A percentile compares a stretch with the other conserved stretches of the same genome.
phyloP scores from a whole-genome alignment of 92 coral and sea anemone genomes.

The Palythoa grandis region DNA sequence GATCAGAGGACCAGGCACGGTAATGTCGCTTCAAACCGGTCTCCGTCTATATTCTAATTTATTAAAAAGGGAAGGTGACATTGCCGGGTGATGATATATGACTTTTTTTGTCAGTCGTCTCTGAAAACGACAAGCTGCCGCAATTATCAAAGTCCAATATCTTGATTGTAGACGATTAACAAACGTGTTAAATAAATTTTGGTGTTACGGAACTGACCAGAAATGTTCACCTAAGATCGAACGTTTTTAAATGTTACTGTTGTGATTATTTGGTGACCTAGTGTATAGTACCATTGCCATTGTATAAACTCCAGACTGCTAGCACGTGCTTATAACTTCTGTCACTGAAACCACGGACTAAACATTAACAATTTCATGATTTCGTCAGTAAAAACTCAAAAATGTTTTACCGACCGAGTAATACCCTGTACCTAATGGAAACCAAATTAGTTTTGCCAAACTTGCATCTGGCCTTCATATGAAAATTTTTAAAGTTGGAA shows the following conservation, averaged over 20 bases:
- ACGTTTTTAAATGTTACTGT: background rate
- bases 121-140: background rate
- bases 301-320: background rate
- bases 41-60: too few relatives aligned
- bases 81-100: too few relatives aligned
- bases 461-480: too few relatives aligned
- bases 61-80: too few relatives aligned
- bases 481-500: too few relatives aligned
- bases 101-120: too few relatives aligned
- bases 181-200: background rate
- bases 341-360: background rate
- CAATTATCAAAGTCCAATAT: slow-evolving; percentile 13
- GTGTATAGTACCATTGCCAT: too few relatives aligned
- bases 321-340: background rate
- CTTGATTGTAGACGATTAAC: background rate
- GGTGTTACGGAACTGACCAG: background rate
- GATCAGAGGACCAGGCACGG: too few relatives aligned
- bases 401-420: background rate
- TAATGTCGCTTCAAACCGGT: too few relatives aligned
- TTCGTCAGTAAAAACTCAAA: slow-evolving; percentile 5
- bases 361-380: background rate
- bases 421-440: too few relatives aligned
- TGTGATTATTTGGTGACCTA: background rate
- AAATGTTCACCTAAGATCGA: background rate
- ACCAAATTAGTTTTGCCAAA: background rate